Evolutionary conservation across 2,113 vertebrate species (phyloP).

Genomic region (Tor tambroides): DNA sequence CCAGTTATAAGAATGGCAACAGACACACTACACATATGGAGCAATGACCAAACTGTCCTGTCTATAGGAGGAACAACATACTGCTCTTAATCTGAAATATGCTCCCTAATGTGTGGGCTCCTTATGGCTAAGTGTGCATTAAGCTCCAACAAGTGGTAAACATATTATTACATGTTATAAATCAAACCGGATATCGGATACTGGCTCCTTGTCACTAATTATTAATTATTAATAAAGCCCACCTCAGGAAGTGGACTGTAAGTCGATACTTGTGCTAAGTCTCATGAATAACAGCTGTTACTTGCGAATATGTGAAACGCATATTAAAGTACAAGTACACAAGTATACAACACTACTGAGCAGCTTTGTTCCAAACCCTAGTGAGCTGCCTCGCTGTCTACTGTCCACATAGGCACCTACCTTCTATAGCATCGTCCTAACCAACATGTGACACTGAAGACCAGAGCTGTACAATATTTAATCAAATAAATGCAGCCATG

Average conservation of each 20-base stretch:
- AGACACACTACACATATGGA: not conserved
- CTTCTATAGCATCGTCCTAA: not conserved
- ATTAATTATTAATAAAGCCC: constrained; percentile 69
- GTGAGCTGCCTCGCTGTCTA: not conserved
- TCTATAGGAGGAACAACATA: not conserved
- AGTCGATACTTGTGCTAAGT: constrained; percentile 70
- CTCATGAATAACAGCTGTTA: constrained; percentile 15
- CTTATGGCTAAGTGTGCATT: constrained; percentile 18
- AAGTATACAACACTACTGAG: not conserved
- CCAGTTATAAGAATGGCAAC: not conserved
- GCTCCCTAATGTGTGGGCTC: constrained; percentile 9
- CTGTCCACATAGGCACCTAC: too few species aligned
- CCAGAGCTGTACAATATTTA: too few species aligned
- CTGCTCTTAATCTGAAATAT: not conserved
- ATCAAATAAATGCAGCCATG: too few species aligned
- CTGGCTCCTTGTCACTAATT: constrained; percentile 66
- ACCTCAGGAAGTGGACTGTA: constrained; percentile 69
- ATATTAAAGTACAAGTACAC: constrained; percentile 10
- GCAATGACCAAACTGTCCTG: not conserved
- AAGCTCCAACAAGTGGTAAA: constrained; percentile 31
- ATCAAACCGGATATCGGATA: constrained; percentile 50
- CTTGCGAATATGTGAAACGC: not conserved
- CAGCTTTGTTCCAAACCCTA: not conserved
- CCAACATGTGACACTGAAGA: too few species aligned
- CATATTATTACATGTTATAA: constrained; percentile 54